Conservation (phyloP, 2,888 invertebrate species). For the Drosophila acutilabella region DNA sequence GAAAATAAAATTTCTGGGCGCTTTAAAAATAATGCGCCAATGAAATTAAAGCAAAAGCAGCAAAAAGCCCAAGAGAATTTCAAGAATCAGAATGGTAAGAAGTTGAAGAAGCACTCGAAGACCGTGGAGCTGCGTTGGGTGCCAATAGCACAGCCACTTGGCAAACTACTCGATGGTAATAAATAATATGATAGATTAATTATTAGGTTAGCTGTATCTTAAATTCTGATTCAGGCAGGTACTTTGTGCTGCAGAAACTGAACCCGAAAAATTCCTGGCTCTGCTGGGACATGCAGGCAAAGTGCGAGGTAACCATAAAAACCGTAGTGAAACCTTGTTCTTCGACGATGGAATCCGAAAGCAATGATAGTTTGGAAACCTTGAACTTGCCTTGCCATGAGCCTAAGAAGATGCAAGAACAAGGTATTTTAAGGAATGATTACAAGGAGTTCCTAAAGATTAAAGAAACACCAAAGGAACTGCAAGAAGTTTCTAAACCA, state of each 20-base stretch:
- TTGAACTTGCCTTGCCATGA: too few species aligned
- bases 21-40: neutral
- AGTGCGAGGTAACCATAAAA: neutral
- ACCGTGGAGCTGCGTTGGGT: neutral
- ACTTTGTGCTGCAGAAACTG: slow-evolving; percentile 2
- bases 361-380: too few species aligned
- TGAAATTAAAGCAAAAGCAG: neutral
- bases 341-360: too few species aligned
- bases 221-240: neutral
- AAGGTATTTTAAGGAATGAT: too few species aligned
- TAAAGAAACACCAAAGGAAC: too few species aligned
- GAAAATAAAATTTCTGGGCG: neutral
- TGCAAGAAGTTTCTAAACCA: too few species aligned
- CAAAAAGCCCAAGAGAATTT: neutral
- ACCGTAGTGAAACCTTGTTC: neutral
- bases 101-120: neutral
- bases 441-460: too few species aligned
- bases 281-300: slow-evolving; percentile 3
- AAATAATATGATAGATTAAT: neutral
- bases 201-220: neutral
- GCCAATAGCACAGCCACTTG: neutral
- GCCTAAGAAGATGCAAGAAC: too few species aligned
- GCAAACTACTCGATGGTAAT: neutral
- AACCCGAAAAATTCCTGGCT: neutral
- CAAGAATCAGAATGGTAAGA: neutral